Evolutionary conservation across 2,113 vertebrate species (phyloP), one percentile per base, ranked within the genome.

Genomic region (Tyrannus savana): DNA sequence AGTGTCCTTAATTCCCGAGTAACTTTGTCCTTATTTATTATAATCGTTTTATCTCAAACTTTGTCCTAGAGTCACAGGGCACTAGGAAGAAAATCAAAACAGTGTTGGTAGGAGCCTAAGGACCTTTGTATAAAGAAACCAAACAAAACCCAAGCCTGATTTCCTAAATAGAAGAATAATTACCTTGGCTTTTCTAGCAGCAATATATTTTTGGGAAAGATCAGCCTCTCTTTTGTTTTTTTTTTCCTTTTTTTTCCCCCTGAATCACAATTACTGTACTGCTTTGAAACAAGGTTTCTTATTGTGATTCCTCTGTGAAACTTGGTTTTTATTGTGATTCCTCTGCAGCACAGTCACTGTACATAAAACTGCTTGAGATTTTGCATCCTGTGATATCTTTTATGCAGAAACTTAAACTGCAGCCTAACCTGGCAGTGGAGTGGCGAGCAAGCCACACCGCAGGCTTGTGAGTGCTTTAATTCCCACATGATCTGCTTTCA

Each of bases 141-240:
- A 39, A 68, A 58, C 28, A 21, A 55, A 87, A 31, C 10, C 44
- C 82, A 80, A 67, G 39, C 16, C 47, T 58, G 76, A 73, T 95
- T 91, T 91, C 72, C 35, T 83, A 86, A 94, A 94, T 67, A 78
- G 84, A 94, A 83, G 73, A 78, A 82, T 91, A 93, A 91, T 95
- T 96, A 60, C 41, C 67, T 93, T 93, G 78, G 76, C 66, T 96
- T 94, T 95, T 91, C 50, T 76, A 47, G 85, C 11, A 1, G 89
- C 56, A 84, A 3, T 58, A 17, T 46, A 13, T 37, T 66, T 84
- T 94, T 90, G 84, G 0, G 37, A 90, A 79, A 76, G 42, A 90
- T 69, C 46, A 62, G 9, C 9, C 9, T 56, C 27, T 75, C 31
- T 94, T 83, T 73, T 73, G 19, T 46, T 23, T 14, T 10, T 10